Evolutionary conservation across 2,797 vertebrate genomes (phyloP).

Genomic region (Argyrosomus regius): DNA sequence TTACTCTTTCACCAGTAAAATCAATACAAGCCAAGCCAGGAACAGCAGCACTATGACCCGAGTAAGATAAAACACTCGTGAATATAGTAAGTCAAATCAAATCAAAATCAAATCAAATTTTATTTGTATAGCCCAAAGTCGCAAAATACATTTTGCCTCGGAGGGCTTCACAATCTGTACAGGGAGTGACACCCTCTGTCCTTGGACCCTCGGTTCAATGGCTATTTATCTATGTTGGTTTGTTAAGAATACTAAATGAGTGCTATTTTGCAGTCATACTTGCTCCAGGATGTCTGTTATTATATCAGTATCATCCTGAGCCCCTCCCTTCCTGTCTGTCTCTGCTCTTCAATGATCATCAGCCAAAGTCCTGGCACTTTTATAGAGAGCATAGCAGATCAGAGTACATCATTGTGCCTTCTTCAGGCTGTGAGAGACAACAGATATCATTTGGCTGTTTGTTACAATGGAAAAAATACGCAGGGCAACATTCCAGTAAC

Average conservation of each 20-base stretch:
- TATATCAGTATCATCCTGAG: conserved; percentile 32
- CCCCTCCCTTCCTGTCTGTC: conserved; percentile 18
- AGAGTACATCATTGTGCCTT: conserved; percentile 44
- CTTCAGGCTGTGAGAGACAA: conserved; percentile 34
- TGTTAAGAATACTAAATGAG: conserved; percentile 22
- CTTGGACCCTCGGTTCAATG: too few species aligned
- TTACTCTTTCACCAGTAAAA: conserved; percentile 32
- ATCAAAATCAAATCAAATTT: too few species aligned
- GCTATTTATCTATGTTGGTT: conserved; percentile 9
- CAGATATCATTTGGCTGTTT: conserved; percentile 50
- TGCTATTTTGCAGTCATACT: conserved; percentile 25
- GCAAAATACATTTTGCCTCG: too few species aligned
- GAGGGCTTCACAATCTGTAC: too few species aligned
- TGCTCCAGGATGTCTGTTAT: conserved; percentile 46
- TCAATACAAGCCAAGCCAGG: conserved; percentile 40
- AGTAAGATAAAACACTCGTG: conserved; percentile 25
- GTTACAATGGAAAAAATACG: conserved; percentile 30
- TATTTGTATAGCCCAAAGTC: too few species aligned
- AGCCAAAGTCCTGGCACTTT: conserved; percentile 60
- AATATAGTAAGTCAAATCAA: background rate
- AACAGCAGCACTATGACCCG: conserved; percentile 23
- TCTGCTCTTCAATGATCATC: conserved; percentile 51
- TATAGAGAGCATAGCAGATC: conserved; percentile 65
- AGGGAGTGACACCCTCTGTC: too few species aligned
- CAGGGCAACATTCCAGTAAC: conserved; percentile 31